Evolutionary conservation across 2,797 vertebrate species (phyloP), one percentile per base, ranked within the genome.

Genomic region (Mionectes olivaceus): DNA sequence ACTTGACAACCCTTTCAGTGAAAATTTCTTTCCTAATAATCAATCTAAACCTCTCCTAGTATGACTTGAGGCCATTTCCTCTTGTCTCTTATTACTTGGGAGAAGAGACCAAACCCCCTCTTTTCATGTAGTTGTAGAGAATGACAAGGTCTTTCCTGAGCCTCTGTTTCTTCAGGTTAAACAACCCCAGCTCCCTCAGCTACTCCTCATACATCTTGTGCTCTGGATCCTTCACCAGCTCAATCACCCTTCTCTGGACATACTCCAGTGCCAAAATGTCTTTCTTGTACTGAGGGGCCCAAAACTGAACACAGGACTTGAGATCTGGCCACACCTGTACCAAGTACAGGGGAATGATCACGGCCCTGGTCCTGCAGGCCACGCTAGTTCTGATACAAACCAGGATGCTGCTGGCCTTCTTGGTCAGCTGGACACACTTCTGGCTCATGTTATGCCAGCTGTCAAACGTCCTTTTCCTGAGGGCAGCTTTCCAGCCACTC

Each of bases 321-420:
- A 23, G 23, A 19, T 49, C 41, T 1, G 0, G 25, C 19, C 41
- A 3, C 41, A 28, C 10, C 22, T 8, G 8, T 11, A 15, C 5
- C 11, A 4, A 27, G 41, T 24, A 32, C 13, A 24, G 25, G 46
- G 55, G 13, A 24, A 28, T 2, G 4, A 49, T 17, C 33, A 5
- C 32, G 55, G 49, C 9, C 23, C 32, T 28, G 9, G 10, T 28
- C 16, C 41, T 75, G 22, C 35, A 28, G 49, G 27, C 49, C 32
- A 12, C 25, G 1, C 9, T 24, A 14, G 5, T 24, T 21, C 41
- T 61, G 19, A 28, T 21, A 11, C 35, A 56, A 61, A 7, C 32
- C 41, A 53, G 41, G 22, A 28, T 35, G 13, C 25, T 27, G 28
- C 1, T 21, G 35, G 10, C 19, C 32, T 30, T 21, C 41, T 61